Evolutionary conservation across 2,113 vertebrate genomes (phyloP).

Genomic region (Phoenicopterus ruber): DNA sequence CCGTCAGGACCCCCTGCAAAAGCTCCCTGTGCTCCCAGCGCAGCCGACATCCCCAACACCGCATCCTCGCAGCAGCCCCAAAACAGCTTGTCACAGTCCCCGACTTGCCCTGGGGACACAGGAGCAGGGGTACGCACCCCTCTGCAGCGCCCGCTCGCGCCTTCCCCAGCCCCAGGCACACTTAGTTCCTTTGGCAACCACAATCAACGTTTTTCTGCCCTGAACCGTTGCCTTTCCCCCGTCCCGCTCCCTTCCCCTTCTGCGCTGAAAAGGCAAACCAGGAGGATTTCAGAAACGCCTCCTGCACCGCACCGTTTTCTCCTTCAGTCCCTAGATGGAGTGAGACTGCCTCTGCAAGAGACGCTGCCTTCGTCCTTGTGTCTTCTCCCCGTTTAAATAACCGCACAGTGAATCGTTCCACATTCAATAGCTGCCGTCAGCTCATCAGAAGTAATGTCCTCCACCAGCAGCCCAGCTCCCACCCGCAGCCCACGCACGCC

Average conservation of each 20-base stretch:
- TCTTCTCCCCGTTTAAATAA: background rate
- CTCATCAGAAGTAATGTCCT: background rate
- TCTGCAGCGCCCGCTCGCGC: fast-evolving
- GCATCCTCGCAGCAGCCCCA: fast-evolving
- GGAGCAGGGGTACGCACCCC: background rate
- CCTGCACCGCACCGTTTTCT: background rate
- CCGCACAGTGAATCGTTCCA: background rate
- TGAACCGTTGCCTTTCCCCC: too few species aligned
- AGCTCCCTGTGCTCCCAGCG: background rate
- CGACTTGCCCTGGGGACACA: background rate
- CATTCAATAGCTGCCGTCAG: background rate
- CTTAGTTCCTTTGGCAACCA: background rate
- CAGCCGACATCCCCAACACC: fast-evolving
- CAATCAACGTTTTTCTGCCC: background rate
- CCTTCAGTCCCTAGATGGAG: background rate
- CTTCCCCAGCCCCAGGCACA: background rate
- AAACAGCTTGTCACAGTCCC: background rate
- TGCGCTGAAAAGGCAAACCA: background rate
- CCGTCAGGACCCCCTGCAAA: background rate
- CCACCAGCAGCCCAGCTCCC: background rate
- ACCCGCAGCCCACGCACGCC: fast-evolving
- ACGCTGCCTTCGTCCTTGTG: too few species aligned
- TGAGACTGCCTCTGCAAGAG: background rate
- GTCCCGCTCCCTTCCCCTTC: background rate
- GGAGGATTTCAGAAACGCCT: background rate